Base-by-base conservation (phyloP, 2,888 invertebrate genomes). In the Lasioglossum lativentre region DNA sequence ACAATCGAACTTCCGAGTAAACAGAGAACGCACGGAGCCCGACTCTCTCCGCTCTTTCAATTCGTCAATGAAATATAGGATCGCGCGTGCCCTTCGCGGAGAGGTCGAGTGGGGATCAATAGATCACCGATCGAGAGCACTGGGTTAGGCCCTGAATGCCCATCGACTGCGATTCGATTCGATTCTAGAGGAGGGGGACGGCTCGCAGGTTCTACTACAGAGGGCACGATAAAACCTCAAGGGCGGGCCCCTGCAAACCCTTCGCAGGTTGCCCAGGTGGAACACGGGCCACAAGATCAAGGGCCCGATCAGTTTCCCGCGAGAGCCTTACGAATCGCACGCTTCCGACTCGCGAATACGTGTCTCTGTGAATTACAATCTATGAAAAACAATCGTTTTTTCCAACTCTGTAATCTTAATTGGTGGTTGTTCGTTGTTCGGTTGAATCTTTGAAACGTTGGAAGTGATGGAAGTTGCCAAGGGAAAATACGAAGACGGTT, bases 81-180 rank as follows among this genome's bases (percentile, higher is more conserved):
- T 93, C 93, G 92, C 91, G 82, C 77, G 76, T 79, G 75, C 74
- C 63, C 71, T 59, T 68, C 79, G 82, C 78, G 83, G 68, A 87
- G 86, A 90, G 93, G 92, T 94, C 93, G 93, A 94, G 93, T 93
- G 92, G 93, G 92, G 91, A 92, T 92, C 89, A 90, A 92, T 93
- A 92, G 93, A 93, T 94, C 92, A 93, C 83, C 89, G 92, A 91
- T 92, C 91, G 86, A 88, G 86, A 83, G 89, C 82, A 83, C 40
- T 70, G 80, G 85, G 82, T 75, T 79, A 77, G 14, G 78, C 2
- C 0, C 52, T 86, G 80, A 91, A 91, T 83, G 80, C 79, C 79
- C 85, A 90, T 87, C 83, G 84, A 42, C 82, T 82, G n/a, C n/a
- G n/a, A 85, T 86, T n/a, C n/a, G 90, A 78, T 86, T 86, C 82